Evolutionary conservation across 2,888 invertebrate species (phyloP).

Genomic region (Incurvaria masculella): DNA sequence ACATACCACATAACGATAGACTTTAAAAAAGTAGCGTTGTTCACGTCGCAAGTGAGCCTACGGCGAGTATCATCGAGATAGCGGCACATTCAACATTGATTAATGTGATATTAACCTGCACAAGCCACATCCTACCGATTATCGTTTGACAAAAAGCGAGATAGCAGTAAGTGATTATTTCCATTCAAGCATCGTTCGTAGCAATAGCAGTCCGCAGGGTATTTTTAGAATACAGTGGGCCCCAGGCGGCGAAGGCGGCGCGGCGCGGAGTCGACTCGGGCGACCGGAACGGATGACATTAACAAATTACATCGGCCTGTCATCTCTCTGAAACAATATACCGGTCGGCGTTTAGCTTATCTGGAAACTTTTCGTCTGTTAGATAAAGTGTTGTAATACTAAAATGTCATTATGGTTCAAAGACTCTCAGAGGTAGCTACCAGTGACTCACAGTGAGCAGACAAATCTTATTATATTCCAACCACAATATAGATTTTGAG

Average conservation of each 20-base stretch:
- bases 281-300: slow-evolving; percentile 31
- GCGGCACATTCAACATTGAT: too few relatives aligned
- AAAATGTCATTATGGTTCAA: slow-evolving; percentile 52
- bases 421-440: slow-evolving; percentile 34
- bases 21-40: too few relatives aligned
- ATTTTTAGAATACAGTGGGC: neutral
- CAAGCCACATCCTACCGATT: neutral
- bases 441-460: slow-evolving; percentile 29
- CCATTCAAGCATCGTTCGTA: neutral
- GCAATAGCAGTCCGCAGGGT: neutral
- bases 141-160: neutral
- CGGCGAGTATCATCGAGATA: too few relatives aligned
- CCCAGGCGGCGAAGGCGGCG: neutral
- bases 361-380: slow-evolving; percentile 48
- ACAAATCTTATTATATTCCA: slow-evolving; percentile 16
- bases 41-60: too few relatives aligned
- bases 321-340: slow-evolving; percentile 54
- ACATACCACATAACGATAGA: too few relatives aligned
- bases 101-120: too few relatives aligned
- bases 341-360: slow-evolving; percentile 53
- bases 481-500: too few relatives aligned
- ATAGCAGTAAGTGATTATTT: neutral
- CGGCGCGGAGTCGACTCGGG: neutral
- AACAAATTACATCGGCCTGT: slow-evolving; percentile 53
- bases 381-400: slow-evolving; percentile 55